Base-by-base conservation (phyloP, 2,113 vertebrate species). In the Eidolon helvum region DNA sequence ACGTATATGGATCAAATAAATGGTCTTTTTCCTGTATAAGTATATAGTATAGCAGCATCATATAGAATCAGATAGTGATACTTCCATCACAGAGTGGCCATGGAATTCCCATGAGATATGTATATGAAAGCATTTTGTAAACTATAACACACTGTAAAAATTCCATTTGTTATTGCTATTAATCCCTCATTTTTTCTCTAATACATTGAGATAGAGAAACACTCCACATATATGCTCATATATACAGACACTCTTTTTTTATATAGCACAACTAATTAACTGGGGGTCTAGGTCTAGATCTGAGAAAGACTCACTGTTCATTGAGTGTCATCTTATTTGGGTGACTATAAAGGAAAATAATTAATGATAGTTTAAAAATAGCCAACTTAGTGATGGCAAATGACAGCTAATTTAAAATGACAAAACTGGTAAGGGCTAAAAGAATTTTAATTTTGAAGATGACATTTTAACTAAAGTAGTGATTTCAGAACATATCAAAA, bases 281-380 rank as follows among this genome's bases (percentile, higher is more conserved):
- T 74, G 43, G 45, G 8, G 33, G 14, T 77, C 19, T 92, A 74
- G 28, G 28, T 93, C 57, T 79, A 93, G 18, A 72, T 86, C 28
- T 94, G 28, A 90, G 86, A 87, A 91, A 38, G 55, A 83, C 10
- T 89, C 74, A 82, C 30, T 59, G 16, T 57, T 91, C 9, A n/a
- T 30, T 96, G 69, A 94, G 53, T 86, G 24, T 80, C 68, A 48
- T 24, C 33, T 82, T 86, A 71, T 92, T 87, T 7, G 21, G 21
- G 12, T 90, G 61, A 90, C 21, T 74, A 87, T 75, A 83, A 96
- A 95, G 65, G 68, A 91, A 98, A 94, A 93, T 95, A 91, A 96
- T 96, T 78, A 87, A 30, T 86, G 66, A 88, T 88, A 78, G 83
- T 71, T 96, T 97, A 43, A 59, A 96, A 97, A 93, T 28, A 88